Conservation (phyloP, 2,797 vertebrate genomes). For the Takifugu ocellatus region DNA sequence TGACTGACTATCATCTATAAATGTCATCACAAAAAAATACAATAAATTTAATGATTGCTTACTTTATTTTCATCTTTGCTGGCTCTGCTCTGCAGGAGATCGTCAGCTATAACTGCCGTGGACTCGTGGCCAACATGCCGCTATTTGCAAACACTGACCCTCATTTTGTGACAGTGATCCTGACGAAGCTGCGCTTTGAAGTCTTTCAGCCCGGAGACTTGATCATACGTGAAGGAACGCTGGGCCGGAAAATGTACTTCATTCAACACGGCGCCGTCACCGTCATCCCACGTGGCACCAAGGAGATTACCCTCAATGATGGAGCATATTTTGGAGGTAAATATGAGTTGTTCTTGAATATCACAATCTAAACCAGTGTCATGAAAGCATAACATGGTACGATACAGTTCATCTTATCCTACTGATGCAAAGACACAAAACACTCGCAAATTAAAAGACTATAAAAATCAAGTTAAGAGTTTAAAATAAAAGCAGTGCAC, state of each 20-base stretch:
- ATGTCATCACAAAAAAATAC: no score
- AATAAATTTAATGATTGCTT: neutral
- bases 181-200: constrained; percentile 90
- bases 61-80: neutral
- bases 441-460: no score
- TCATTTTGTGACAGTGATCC: constrained; percentile 89
- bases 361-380: no score
- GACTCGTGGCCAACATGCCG: constrained; percentile 89
- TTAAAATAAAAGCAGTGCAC: neutral
- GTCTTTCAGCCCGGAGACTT: constrained; percentile 87
- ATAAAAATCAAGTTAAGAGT: neutral
- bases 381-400: no score
- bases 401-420: no score
- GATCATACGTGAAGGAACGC: constrained; percentile 86
- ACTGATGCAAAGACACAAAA: no score
- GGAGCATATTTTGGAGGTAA: constrained; percentile 91
- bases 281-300: constrained; percentile 82
- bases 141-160: constrained; percentile 86
- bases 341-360: constrained; percentile 10
- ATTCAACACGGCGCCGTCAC: constrained; percentile 89
- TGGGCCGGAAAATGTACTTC: constrained; percentile 94
- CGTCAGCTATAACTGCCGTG: constrained; percentile 90
- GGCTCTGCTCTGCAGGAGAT: constrained; percentile 79
- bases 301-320: constrained; percentile 82
- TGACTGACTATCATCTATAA: no score